Percentiles rank a stretch among this genome's conserved stretches.
phyloP scores from a whole-genome alignment of 2,888 invertebrate genomes.

The Diachrysia chrysitis region DNA sequence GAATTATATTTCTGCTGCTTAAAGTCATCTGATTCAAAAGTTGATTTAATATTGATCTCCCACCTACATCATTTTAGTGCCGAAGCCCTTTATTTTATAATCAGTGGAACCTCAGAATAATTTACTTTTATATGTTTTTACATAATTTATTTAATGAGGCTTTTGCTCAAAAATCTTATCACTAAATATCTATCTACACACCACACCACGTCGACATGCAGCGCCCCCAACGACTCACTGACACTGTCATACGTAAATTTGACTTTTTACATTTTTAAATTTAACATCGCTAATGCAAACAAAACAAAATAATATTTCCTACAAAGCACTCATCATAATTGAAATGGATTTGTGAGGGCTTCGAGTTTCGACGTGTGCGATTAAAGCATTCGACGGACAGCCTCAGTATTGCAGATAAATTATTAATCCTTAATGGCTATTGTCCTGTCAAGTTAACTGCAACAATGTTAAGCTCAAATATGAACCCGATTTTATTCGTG shows the following conservation, averaged over 20 bases:
- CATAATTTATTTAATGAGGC: too few relatives aligned
- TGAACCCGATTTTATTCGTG: not conserved
- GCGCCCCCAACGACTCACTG: too few relatives aligned
- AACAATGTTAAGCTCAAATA: not conserved
- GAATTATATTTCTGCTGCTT: not conserved
- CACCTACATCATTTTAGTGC: conserved; percentile 60
- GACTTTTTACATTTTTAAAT: conserved; percentile 54
- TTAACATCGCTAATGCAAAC: conserved; percentile 10
- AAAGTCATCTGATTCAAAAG: conserved; percentile 72
- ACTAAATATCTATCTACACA: too few relatives aligned
- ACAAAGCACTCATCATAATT: conserved; percentile 5
- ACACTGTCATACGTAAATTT: too few relatives aligned
- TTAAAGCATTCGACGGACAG: conserved; percentile 1
- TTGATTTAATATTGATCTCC: conserved; percentile 74
- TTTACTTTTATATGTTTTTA: too few relatives aligned
- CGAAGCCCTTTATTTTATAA: conserved; percentile 35
- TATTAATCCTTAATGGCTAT: not conserved
- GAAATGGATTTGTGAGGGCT: conserved; percentile 13
- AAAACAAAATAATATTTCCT: conserved; percentile 8
- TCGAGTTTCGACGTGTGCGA: not conserved
- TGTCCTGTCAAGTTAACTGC: not conserved
- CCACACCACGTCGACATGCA: too few relatives aligned
- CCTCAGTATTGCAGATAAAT: not conserved
- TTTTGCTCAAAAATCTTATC: too few relatives aligned
- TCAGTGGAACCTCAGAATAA: conserved; percentile 40